Evolutionary conservation across 2,888 invertebrate genomes (phyloP), one percentile per base, ranked within the genome.

Genomic region (Escarpia spicata): DNA sequence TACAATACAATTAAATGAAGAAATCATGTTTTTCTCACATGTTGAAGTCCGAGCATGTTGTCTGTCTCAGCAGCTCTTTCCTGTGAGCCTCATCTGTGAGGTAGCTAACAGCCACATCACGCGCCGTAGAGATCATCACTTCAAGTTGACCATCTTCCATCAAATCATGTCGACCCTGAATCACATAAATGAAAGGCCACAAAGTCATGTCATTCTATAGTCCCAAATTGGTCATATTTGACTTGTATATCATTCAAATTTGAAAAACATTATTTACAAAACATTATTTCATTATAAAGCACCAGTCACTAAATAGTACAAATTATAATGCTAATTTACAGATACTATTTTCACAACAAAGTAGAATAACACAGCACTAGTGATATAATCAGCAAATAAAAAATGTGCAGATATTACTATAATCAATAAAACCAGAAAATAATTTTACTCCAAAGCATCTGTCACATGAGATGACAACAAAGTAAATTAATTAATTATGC

Each of bases 81-180:
- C 92, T 52, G 12, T 94, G 93, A 12, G 93, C 52, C 19, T 92
- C 60, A 92, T 94, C 92, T 44, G 92, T 15, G 2, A 95, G 90
- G 90, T 94, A 92, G 37, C 93, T 93, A 52, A 92, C 92, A 12
- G 93, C 94, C n/a, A 91, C 43, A 8, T 90, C 43, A 15, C 91
- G 92, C 8, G 95, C 94, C 58, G 93, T 92, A 92, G 92, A 91
- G 3, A 95, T 93, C 93, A 95, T 92, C 43, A 95, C 94, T 52
- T 95, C 95, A 3, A 95, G 92, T 31, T 93, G 92, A 92, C 94
- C 94, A 19, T 94, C 92, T 90, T 93, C 93, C 75, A 93, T 92
- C 43, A 94, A 91, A 91, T 95, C 94, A 91, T 94, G 93, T n/a
- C 92, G 93, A 31, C 95, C 95, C 95, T 95, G 92, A 9, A 93